These are phyloP conservation scores for Tragelaphus imberbis DNA, from an alignment of 2,113 vertebrate species.

Conservation along the genomic window DNA sequence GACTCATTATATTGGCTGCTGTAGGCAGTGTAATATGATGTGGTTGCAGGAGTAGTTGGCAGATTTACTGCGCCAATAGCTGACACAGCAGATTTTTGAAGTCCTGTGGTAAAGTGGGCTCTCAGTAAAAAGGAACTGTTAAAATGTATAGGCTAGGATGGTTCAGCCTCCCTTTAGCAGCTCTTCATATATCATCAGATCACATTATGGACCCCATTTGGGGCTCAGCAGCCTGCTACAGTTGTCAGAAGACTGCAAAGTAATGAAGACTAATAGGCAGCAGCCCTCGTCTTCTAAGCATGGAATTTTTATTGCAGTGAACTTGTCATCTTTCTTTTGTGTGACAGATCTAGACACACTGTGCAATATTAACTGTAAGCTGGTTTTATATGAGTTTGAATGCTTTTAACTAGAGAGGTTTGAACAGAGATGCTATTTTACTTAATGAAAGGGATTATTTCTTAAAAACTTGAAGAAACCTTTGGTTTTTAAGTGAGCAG, in stretches of 20 bases:
- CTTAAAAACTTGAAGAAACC: conserved; percentile 57
- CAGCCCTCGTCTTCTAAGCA: conserved; percentile 88
- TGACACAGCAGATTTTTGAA: conserved; percentile 89
- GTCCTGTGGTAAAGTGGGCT: conserved; percentile 87
- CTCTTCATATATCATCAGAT: conserved; percentile 95
- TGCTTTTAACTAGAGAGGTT: conserved; percentile 81
- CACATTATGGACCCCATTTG: conserved; percentile 93
- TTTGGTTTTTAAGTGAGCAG: conserved; percentile 51
- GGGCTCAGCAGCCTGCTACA: conserved; percentile 91
- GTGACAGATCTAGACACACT: conserved; percentile 86
- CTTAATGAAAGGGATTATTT: conserved; percentile 77
- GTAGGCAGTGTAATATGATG: conserved; percentile 85
- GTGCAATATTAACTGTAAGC: conserved; percentile 84
- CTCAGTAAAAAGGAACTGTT: conserved; percentile 87
- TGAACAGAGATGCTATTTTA: conserved; percentile 74
- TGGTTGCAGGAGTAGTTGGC: conserved; percentile 83
- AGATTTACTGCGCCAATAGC: conserved; percentile 87
- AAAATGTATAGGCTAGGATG: conserved; percentile 88
- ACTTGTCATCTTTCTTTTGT: conserved; percentile 91
- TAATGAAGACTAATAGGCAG: conserved; percentile 95
- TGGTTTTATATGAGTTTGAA: conserved; percentile 78
- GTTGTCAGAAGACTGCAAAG: conserved; percentile 93
- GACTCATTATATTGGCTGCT: conserved; percentile 86
- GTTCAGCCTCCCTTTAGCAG: conserved; percentile 90
- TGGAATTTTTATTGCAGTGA: conserved; percentile 91